Evolutionary conservation across 2,888 invertebrate genomes (phyloP), one percentile per base, ranked within the genome.

Genomic region (Atrina japonica): DNA sequence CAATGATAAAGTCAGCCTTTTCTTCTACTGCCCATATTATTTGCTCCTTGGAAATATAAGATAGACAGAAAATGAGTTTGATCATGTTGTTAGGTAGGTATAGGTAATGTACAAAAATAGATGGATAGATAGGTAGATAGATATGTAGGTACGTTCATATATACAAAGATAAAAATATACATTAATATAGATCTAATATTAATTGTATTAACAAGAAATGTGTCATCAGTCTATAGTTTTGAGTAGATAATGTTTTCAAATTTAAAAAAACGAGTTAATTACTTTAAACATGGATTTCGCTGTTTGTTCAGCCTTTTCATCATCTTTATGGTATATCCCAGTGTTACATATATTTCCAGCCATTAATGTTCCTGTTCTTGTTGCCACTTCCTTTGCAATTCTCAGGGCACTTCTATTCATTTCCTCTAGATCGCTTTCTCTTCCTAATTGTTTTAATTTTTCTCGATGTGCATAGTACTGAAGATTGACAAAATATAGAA

Each of bases 291-390:
- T 86, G 0, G 70, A 60, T 27, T 60, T 63, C 11, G 72, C 66
- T 16, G 66, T 58, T 2, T 77, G 61, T n/a, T 66, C 40, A 3
- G 70, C 45, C 3, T 61, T 60, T 3, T 65, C 56, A 40, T 82
- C 52, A 11, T 75, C 76, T 1, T 73, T 76, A 14, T 77, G 71
- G 58, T 74, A 86, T 7, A 78, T 55, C 11, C 53, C 65, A 11
- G 84, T 81, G 76, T 87, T 88, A 68, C 83, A 84, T 2, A 88
- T 74, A 66, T 85, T 83, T 41, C 87, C 88, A 5, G 88, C 87
- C 82, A 88, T 84, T 21, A 88, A 75, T 0, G 83, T 87, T 14
- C 82, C 84, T 0, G 85, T 85, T 52, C 70, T 70, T 53, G 80
- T 72, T 3, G 88, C 87, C 43, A 88, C 87, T 27, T 84, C 75